Evolutionary conservation across 2,113 vertebrate genomes (phyloP).

Genomic region (Ailuropoda melanoleuca): DNA sequence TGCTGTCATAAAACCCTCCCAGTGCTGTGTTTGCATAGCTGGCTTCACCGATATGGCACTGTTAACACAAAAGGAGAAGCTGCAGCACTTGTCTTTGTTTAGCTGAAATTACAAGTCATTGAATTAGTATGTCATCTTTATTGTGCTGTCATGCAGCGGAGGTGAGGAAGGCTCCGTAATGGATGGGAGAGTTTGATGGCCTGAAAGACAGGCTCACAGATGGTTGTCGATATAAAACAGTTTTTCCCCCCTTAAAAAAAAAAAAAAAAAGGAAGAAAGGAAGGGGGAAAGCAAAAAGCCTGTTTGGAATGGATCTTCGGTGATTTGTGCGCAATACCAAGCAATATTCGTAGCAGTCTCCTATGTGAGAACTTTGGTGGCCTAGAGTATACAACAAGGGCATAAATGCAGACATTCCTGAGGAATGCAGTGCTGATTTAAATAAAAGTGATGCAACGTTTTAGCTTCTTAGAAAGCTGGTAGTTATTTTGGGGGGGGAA

Average conservation of each 20-base stretch:
- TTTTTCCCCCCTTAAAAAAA: slow-evolving; percentile 66
- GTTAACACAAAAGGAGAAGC: slow-evolving; percentile 88
- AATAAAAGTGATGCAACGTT: slow-evolving; percentile 73
- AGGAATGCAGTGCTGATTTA: slow-evolving; percentile 76
- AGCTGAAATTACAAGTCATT: slow-evolving; percentile 92
- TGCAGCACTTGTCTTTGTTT: slow-evolving; percentile 88
- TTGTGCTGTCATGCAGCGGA: slow-evolving; percentile 88
- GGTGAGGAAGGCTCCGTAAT: slow-evolving; percentile 88
- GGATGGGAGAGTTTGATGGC: slow-evolving; percentile 90
- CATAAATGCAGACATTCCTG: slow-evolving; percentile 75
- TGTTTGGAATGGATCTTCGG: slow-evolving; percentile 72
- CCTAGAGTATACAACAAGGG: slow-evolving; percentile 60
- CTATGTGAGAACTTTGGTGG: slow-evolving; percentile 71
- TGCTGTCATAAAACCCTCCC: slow-evolving; percentile 89
- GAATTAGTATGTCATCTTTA: slow-evolving; percentile 96
- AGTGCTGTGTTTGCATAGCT: slow-evolving; percentile 90
- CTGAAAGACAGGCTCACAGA: slow-evolving; percentile 89
- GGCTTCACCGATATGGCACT: slow-evolving; percentile 88
- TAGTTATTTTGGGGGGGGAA: slow-evolving; percentile 8
- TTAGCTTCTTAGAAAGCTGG: slow-evolving; percentile 46
- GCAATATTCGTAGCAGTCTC: slow-evolving; percentile 72
- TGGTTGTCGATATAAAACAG: slow-evolving; percentile 88
- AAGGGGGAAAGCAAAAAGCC: slow-evolving; percentile 36
- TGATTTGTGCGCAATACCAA: slow-evolving; percentile 76
- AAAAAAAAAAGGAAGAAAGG: background rate